Evolutionary conservation across 2,888 invertebrate genomes (phyloP), one percentile per base, ranked within the genome.

Genomic region (Hetaerina titia): DNA sequence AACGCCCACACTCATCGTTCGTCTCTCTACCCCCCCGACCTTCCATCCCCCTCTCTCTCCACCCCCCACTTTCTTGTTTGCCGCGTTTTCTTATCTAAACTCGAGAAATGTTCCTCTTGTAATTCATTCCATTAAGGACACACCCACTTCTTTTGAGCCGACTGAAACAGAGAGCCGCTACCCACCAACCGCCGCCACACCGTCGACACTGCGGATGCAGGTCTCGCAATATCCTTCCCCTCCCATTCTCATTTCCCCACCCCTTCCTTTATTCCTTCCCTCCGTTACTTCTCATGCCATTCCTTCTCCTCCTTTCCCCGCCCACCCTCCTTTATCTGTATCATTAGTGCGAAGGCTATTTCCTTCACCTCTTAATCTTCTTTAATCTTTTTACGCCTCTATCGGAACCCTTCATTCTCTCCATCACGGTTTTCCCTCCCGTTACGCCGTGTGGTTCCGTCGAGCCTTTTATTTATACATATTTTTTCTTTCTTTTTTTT

Each of bases 291-390:
- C 25, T 13, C 7, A 19, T 22, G 56, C 56, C n/a, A 7, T 57
- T 2, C 56, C n/a, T 6, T 6, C 57, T 56, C 4, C 56, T 1
- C 56, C 56, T 69, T 8, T 17, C 11, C n/a, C 22, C 22, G 17
- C 58, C n/a, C 57, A 22, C n/a, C 19, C 31, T 25, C n/a, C 69
- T 92, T 92, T 92, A 74, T 92, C 64, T 74, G 45, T 22, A 64
- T 92, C 92, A 92, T 92, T 92, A 92, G 92, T 69, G 92, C 31
- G 92, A 92, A 69, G 69, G 92, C 92, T 92, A 92, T 92, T 92
- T 92, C 92, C 92, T 92, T 63, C 92, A 56, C 64, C 92, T 92
- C 64, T 92, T 92, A 92, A 92, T 92, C 92, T 69, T 74, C 64
- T 8, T 56, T 92, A 81, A 92, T 92, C 92, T 92, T 69, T 69